Base-by-base conservation (phyloP, 2,113 vertebrate species). In the Piprites chloris region DNA sequence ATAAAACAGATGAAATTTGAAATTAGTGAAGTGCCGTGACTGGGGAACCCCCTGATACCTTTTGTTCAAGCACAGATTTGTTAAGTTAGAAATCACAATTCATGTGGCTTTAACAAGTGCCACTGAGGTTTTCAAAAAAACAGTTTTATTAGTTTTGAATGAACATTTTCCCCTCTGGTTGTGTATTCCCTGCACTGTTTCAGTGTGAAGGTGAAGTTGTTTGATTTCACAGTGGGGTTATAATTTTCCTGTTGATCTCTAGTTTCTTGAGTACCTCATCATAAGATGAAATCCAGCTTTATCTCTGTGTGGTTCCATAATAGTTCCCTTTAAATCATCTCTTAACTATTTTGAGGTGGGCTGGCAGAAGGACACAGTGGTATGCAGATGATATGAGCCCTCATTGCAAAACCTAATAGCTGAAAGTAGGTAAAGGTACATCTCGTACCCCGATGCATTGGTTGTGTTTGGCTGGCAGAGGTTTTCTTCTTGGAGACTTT, bases 361-460 rank as follows among this genome's bases (percentile, higher is more conserved):
- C 53, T 78, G 71, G 33, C 68, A 62, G 78, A 69, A 81, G 58
- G 50, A 47, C 46, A 15, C 32, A 52, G 52, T 62, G 53, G 18
- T 68, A 33, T 37, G 30, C 50, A 61, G 81, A 26, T 63, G 37
- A 33, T 52, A 49, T 1, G 33, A 90, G 33, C n/a, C 22, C 28
- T 90, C 50, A 7, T 4, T 69, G 28, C 69, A 87, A 62, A 91
- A 37, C 19, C 46, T 41, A 41, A 32, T 72, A 66, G 37, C 42
- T 62, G 26, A 37, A 86, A 65, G 37, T 50, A 81, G 42, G 47
- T 75, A 46, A 81, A 84, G 39, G 44, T 55, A 27, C 39, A 30
- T 35, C 23, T 87, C 6, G 4, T 44, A 46, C 26, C 37, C 41
- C 0, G 0, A 32, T 5, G 3, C 0, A 0, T 67, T 69, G 30